Evolutionary conservation across 1,140 invertebrate genomes (phyloP).

Genomic region (Listronotus oregonensis): DNA sequence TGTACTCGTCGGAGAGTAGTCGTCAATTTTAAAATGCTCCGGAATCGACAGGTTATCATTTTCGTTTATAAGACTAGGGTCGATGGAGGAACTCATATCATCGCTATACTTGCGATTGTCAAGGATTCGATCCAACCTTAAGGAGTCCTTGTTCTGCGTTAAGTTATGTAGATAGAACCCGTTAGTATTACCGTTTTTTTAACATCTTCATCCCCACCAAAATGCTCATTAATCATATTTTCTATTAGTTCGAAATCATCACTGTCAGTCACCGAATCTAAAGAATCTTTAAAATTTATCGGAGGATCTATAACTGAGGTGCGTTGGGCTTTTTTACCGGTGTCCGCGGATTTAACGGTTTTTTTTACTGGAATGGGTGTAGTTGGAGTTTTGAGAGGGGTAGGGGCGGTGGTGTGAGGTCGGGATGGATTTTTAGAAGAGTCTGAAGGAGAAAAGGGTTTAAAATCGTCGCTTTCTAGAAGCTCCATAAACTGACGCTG

Average conservation of each 20-base stretch:
- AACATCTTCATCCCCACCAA: slow-evolving; percentile 25
- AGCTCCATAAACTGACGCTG: slow-evolving; percentile 73
- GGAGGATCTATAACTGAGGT: slow-evolving; percentile 58
- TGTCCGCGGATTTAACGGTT: slow-evolving; percentile 34
- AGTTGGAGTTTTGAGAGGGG: slow-evolving; percentile 29
- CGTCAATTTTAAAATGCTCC: slow-evolving; percentile 46
- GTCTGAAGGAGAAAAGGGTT: slow-evolving; percentile 33
- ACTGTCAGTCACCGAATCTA: slow-evolving; percentile 34
- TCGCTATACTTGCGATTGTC: slow-evolving; percentile 44
- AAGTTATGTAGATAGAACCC: slow-evolving; percentile 36
- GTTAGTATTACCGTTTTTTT: slow-evolving; percentile 18
- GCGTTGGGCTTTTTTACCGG: slow-evolving; percentile 44
- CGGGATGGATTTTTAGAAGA: slow-evolving; percentile 23
- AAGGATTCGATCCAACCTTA: slow-evolving; percentile 18
- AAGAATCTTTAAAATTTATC: slow-evolving; percentile 54
- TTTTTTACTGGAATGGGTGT: slow-evolving; percentile 36
- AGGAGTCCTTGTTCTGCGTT: slow-evolving; percentile 17
- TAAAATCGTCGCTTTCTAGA: slow-evolving; percentile 57
- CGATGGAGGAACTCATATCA: slow-evolving; percentile 46
- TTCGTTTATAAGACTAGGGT: slow-evolving; percentile 52
- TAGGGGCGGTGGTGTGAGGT: slow-evolving; percentile 20
- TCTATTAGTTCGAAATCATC: slow-evolving; percentile 53
- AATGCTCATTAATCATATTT: slow-evolving; percentile 49
- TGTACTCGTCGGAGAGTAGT: slow-evolving; percentile 42
- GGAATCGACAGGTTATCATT: slow-evolving; percentile 54